These are phyloP conservation scores for Phymorhynchus buccinoides DNA, from an alignment of 1,140 invertebrate species.

Conservation along the genomic window DNA sequence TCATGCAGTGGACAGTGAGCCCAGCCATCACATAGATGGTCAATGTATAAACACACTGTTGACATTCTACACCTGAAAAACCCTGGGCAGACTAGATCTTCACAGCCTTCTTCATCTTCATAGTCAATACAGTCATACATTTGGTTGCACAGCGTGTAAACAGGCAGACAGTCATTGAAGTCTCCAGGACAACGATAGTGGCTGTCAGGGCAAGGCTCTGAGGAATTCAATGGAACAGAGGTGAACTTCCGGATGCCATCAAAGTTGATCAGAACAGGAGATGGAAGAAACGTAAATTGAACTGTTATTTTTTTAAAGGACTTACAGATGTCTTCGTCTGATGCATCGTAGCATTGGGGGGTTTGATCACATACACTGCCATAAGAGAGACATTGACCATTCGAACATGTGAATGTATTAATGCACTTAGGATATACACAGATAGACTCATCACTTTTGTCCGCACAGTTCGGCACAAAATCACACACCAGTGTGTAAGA, in stretches of 20 bases:
- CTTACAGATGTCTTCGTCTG: too few species aligned
- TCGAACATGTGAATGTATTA: too few species aligned
- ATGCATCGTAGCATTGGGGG: too few species aligned
- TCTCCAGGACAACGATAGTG: background rate
- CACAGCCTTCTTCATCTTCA: constrained; percentile 24
- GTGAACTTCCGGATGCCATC: background rate
- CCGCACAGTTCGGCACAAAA: too few species aligned
- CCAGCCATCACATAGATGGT: constrained; percentile 23
- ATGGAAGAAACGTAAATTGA: too few species aligned
- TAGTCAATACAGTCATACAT: constrained; percentile 14
- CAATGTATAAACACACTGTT: constrained; percentile 26
- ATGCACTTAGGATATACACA: too few species aligned
- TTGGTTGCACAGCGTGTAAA: constrained; percentile 21
- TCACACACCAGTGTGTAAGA: too few species aligned
- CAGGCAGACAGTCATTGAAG: background rate
- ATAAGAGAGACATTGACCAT: too few species aligned
- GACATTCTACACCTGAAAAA: constrained; percentile 33
- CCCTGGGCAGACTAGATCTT: constrained; percentile 36
- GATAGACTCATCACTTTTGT: too few species aligned
- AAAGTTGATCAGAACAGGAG: background rate
- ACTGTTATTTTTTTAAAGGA: too few species aligned
- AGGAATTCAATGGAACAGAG: background rate
- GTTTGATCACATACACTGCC: too few species aligned
- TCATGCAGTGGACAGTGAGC: constrained; percentile 37
- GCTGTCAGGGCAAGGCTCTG: background rate